Evolutionary conservation across 2,888 invertebrate species (phyloP), one percentile per base, ranked within the genome.

Genomic region (Synanthedon myopaeformis): DNA sequence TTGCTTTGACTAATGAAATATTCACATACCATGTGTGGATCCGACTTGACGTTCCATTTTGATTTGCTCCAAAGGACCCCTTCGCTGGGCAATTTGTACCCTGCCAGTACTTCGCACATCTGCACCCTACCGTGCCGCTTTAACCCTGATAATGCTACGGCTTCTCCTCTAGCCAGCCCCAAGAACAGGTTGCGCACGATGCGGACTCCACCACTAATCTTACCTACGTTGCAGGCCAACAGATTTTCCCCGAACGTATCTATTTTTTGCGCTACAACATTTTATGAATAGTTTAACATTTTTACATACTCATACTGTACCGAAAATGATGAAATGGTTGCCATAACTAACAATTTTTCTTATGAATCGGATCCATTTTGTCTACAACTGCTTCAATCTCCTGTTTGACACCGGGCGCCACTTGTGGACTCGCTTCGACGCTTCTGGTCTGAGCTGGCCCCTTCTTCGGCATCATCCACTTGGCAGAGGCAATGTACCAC

Each of bases 91-190:
- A 66, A 42, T 41, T 52, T 64, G 54, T 70, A 76, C 23, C 84
- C 84, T 0, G 79, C 70, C 41, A 86, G 56, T 10, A 78, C 56
- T 49, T 82, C 68, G 53, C 76, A 73, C 10, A 85, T 61, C 3
- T 61, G 56, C 28, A 62, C 23, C 11, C 82, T 68, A 0, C 80
- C 84, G 53, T 80, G 78, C 1, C 62, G 61, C 56, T 66, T 66
- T n/a, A 78, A 59, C 0, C 84, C 83, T 0, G 79, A 69, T 6
- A 85, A 49, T 0, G 80, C 82, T 12, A 82, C n/a, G 0, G 70
- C 75, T 52, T 82, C 73, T 0, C 85, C 84, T 52, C 69, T 76
- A 0, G 67, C 70, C 8, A 85, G n/a, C 0, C 83, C 81, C 1
- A 85, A 59, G 57, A 67, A 69, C 2, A 83, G 56, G 53, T 76